These are phyloP conservation scores for Tamias sibiricus DNA, from an alignment of 2,113 vertebrate species.

Conservation along the genomic window DNA sequence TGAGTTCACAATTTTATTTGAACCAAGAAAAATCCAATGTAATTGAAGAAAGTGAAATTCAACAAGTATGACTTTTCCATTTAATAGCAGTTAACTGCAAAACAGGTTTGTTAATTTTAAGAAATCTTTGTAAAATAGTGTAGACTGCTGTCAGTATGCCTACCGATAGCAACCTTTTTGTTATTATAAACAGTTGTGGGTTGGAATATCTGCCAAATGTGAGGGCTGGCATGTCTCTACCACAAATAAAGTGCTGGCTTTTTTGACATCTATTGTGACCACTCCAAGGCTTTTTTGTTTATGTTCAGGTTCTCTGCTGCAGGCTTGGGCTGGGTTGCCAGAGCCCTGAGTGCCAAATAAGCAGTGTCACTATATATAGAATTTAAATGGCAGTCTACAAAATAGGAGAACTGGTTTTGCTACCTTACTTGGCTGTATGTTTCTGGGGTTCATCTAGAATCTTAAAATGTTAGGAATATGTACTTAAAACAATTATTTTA, in stretches of 20 bases:
- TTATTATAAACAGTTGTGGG: neutral
- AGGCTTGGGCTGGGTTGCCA: neutral
- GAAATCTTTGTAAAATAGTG: conserved; percentile 13
- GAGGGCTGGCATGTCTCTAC: neutral
- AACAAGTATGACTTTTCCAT: neutral
- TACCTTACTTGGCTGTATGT: neutral
- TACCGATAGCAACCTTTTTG: neutral
- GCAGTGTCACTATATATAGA: conserved; percentile 54
- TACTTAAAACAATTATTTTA: neutral
- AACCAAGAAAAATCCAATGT: neutral
- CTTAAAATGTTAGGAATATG: conserved; percentile 1
- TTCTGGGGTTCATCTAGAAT: neutral
- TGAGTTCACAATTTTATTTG: neutral
- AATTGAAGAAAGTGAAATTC: neutral
- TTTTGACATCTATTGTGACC: neutral
- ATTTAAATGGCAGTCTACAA: conserved; percentile 37
- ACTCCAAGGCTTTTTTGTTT: conserved; percentile 16
- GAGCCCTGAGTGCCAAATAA: conserved; percentile 15
- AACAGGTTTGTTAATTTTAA: neutral
- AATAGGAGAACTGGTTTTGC: neutral
- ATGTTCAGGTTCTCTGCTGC: conserved; percentile 16
- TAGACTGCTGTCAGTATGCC: neutral
- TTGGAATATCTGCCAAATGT: neutral
- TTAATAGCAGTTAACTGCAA: neutral
- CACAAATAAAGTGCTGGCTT: neutral